These are phyloP conservation scores for Thinocorus orbignyianus DNA, from an alignment of 2,113 vertebrate species.

Conservation along the genomic window DNA sequence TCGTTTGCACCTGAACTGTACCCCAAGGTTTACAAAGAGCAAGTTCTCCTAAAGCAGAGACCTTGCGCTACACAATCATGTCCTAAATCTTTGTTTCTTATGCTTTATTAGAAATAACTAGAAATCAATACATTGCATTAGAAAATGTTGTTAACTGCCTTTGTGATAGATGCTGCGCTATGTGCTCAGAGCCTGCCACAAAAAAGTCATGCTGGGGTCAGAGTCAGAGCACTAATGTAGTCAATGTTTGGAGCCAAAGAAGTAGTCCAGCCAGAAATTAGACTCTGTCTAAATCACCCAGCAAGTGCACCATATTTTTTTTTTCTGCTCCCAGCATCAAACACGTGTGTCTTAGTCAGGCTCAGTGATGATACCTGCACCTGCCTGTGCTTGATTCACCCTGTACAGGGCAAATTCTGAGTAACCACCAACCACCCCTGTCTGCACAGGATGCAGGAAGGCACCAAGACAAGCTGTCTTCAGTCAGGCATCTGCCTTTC, in stretches of 20 bases:
- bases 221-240: neutral
- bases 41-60: neutral
- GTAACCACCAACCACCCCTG: neutral
- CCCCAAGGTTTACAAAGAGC: neutral
- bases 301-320: neutral
- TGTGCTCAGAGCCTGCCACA: rapidly evolving
- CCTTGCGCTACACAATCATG: neutral
- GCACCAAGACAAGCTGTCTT: neutral
- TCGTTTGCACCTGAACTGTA: neutral
- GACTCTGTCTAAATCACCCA: neutral
- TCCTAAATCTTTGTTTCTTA: neutral
- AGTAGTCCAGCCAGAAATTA: neutral
- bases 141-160: neutral
- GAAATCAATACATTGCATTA: neutral
- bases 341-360: neutral
- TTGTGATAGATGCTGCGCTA: neutral
- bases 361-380: neutral
- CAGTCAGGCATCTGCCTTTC: neutral
- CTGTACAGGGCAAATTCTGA: neutral
- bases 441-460: neutral
- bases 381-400: neutral
- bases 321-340: neutral
- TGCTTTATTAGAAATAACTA: neutral
- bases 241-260: neutral
- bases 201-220: neutral